Evolutionary conservation across 1,140 invertebrate genomes (phyloP), one percentile per base, ranked within the genome.

Genomic region (Frieseomelitta varia): DNA sequence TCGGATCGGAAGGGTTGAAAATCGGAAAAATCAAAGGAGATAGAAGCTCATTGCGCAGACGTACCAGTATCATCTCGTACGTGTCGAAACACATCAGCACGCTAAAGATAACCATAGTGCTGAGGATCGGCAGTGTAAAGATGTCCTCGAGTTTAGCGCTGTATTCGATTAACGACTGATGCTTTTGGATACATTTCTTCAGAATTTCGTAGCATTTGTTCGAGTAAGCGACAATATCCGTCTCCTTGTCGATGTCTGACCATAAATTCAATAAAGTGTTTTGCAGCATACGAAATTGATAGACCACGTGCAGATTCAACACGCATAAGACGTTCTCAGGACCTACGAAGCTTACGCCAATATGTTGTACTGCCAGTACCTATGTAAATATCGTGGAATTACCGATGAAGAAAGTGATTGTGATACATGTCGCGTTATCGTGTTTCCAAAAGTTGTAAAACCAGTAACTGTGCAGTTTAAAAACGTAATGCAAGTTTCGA

Each of bases 261-360:
- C 27, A 51, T 12, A 82, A 2, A 63, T n/a, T 47, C 10, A 21
- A 47, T 24, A 91, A 19, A 21, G 77, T 68, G 10, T 89, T 75
- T 39, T 89, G 88, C 0, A 91, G 58, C 6, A 91, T 85, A 15
- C 86, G 88, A 61, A 91, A 90, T 10, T 91, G 91, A 1, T 77
- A 85, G 4, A 86, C 69, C 6, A 47, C 56, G 61, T 90, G 85
- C 14, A 90, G 24, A 27, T 87, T 87, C 0, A 91, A 4, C 19
- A 91, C 11, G 65, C 84, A 68, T 11, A 91, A 15, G 14, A 89
- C 75, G 58, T 68, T 87, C 63, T 91, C 88, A 53, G 84, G 86
- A 55, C 87, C 86, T 34, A 87, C 73, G 17, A 89, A 90, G 21
- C 65, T 78, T 1, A 85, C 1, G 11, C 87, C 88, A 14, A 80